Base-by-base conservation (phyloP, 2,797 vertebrate genomes). In the Lacerta bilineata region DNA sequence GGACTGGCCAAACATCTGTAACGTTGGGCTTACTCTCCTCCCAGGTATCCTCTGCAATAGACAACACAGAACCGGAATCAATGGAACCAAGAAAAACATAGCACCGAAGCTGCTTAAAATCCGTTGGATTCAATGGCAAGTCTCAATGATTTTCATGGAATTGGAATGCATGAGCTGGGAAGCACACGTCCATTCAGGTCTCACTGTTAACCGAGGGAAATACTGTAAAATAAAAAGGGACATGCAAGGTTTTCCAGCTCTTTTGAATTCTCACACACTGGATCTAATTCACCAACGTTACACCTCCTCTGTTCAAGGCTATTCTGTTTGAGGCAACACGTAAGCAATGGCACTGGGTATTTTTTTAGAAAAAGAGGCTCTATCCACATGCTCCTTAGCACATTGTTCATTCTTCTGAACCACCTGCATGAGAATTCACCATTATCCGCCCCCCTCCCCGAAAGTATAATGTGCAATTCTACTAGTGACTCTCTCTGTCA, bases 1-100 rank as follows among this genome's bases (percentile, higher is more conserved):
- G 8, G 99, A 98, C 97, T 99, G 99, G 78, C 99, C 99, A 88
- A 99, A 99, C 99, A 99, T 99, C 95, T 97, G 97, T 77, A 99
- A 96, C 36, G 94, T 95, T 8, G 98, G 98, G 91, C 92, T 98
- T 90, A 99, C 88, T 46, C 96, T 97, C 94, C 92, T 97, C 78
- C 98, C 99, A 85, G 97, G 97, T 92, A 99, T 95, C 94, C 98
- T 98, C 99, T 99, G 97, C 90, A 97, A 95, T 2, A 80, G 87
- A 95, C 88, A 94, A 91, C 2, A 92, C 39, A 87, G 0, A 39
- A 91, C 64, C 1, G 18, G 86, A 92, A 91, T 93, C 80, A 89
- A 74, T 11, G 2, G 71, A 90, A 91, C 66, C 36, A 86, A 83
- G 46, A 17, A 83, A 77, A 87, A 29, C 33, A 36, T 17, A 17